Percentiles rank a stretch among this genome's conserved stretches.
Evolutionary conservation across 1,140 invertebrate species (phyloP).

Genomic region (Elymnias hypermnestra): DNA sequence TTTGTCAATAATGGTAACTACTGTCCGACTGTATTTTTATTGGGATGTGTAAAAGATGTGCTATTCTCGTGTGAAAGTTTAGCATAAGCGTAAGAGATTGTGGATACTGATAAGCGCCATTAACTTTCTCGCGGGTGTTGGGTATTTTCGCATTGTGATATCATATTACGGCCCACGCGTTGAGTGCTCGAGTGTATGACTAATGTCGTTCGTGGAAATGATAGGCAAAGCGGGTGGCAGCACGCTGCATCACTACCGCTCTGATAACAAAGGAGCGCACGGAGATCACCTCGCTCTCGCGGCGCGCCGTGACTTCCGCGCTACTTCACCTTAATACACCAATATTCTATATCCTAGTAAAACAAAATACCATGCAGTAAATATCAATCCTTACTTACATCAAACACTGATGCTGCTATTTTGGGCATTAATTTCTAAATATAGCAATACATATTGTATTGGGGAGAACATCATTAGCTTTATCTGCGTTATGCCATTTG

Average conservation of each 20-base stretch:
- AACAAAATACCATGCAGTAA: too few relatives aligned
- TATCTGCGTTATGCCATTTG: slow-evolving; percentile 28
- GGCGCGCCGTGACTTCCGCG: neutral
- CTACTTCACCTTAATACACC: neutral
- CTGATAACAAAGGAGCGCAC: slow-evolving; percentile 72
- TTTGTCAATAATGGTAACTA: slow-evolving; percentile 72
- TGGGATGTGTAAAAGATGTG: slow-evolving; percentile 33
- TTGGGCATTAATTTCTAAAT: slow-evolving; percentile 70
- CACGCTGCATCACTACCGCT: slow-evolving; percentile 52
- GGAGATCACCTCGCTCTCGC: slow-evolving; percentile 30
- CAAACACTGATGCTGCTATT: slow-evolving; percentile 46
- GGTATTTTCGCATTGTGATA: slow-evolving; percentile 77
- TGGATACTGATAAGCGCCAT: slow-evolving; percentile 77
- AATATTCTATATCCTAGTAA: neutral
- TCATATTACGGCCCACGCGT: slow-evolving; percentile 76
- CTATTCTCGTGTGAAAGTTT: slow-evolving; percentile 76
- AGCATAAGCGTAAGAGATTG: slow-evolving; percentile 72
- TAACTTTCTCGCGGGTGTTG: slow-evolving; percentile 77
- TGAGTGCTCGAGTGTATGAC: slow-evolving; percentile 67
- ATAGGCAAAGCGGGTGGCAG: slow-evolving; percentile 61
- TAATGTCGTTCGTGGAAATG: slow-evolving; percentile 73
- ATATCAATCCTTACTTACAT: slow-evolving; percentile 7
- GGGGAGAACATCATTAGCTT: slow-evolving; percentile 49
- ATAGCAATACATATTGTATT: slow-evolving; percentile 60
- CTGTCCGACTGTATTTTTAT: slow-evolving; percentile 40